These are phyloP conservation scores for Bursaphelenchus mucronatus DNA, from an alignment of 1,140 invertebrate species.

Conservation along the genomic window DNA sequence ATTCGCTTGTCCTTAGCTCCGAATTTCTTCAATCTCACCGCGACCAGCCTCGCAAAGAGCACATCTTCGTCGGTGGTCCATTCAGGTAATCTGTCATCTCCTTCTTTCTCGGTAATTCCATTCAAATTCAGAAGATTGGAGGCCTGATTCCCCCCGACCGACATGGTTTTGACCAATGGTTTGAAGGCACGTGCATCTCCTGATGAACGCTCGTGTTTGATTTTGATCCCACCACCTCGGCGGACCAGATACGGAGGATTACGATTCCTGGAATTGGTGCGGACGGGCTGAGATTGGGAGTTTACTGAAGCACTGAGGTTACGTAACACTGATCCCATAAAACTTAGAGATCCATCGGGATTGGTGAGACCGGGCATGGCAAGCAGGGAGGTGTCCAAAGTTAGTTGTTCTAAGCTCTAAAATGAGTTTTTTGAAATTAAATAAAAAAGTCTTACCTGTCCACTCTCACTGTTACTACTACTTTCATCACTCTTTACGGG, in stretches of 20 bases:
- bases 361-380: constrained; percentile 2
- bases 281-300: constrained; percentile 11
- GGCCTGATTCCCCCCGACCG: constrained; percentile 15
- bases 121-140: neutral
- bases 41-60: constrained; percentile 48
- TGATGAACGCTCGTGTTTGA: constrained; percentile 16
- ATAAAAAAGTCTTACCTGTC: neutral
- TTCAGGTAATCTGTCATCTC: constrained; percentile 3
- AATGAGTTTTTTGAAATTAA: neutral
- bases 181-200: constrained; percentile 11
- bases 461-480: neutral
- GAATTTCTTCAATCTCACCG: constrained; percentile 50
- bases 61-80: constrained; percentile 44
- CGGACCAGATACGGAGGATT: constrained; percentile 34
- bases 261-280: constrained; percentile 8
- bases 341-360: constrained; percentile 11
- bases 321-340: constrained; percentile 27
- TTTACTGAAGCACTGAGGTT: constrained; percentile 12
- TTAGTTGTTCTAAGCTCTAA: neutral
- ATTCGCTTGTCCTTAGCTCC: constrained; percentile 36
- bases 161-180: constrained; percentile 28
- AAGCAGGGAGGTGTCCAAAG: neutral
- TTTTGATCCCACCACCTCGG: constrained; percentile 36
- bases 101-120: neutral
- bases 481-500: neutral